These are phyloP conservation scores for Heliconius cydno DNA, from an alignment of 2,888 invertebrate species.

Conservation along the genomic window DNA sequence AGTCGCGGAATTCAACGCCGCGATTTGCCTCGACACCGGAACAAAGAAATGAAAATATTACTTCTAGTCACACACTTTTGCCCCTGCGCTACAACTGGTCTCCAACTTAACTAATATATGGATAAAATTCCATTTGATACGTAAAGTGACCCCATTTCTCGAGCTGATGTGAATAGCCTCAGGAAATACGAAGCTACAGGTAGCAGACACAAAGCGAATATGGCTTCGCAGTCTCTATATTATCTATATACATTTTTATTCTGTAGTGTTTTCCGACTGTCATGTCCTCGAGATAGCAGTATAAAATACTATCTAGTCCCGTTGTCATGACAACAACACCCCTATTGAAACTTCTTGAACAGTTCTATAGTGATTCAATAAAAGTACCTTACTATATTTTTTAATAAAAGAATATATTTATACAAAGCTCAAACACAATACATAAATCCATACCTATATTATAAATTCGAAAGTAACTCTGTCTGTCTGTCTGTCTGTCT, in stretches of 20 bases:
- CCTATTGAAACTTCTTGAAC: conserved; percentile 41
- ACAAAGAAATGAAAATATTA: too few relatives aligned
- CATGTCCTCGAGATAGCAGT: conserved; percentile 30
- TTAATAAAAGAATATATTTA: neutral
- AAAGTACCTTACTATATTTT: neutral
- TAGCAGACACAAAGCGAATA: conserved; percentile 40
- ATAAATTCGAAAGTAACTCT: too few relatives aligned
- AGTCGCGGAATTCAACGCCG: too few relatives aligned
- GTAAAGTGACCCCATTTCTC: conserved; percentile 43
- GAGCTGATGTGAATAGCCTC: conserved; percentile 39
- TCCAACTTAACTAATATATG: conserved; percentile 37
- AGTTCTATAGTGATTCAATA: neutral
- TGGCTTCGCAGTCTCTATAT: conserved; percentile 8
- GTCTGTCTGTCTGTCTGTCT: too few relatives aligned
- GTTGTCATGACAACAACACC: conserved; percentile 14
- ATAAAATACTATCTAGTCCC: conserved; percentile 18
- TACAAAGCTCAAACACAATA: too few relatives aligned
- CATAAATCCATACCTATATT: too few relatives aligned
- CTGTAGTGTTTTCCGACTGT: conserved; percentile 32
- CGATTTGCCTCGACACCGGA: too few relatives aligned
- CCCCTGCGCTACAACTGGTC: too few relatives aligned
- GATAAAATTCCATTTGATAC: conserved; percentile 47
- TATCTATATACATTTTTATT: conserved; percentile 20
- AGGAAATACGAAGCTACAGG: conserved; percentile 46
- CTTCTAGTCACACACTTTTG: too few relatives aligned